Evolutionary conservation across 2,113 vertebrate genomes (phyloP), one percentile per base, ranked within the genome.

Genomic region (Sphyrna mokarran): DNA sequence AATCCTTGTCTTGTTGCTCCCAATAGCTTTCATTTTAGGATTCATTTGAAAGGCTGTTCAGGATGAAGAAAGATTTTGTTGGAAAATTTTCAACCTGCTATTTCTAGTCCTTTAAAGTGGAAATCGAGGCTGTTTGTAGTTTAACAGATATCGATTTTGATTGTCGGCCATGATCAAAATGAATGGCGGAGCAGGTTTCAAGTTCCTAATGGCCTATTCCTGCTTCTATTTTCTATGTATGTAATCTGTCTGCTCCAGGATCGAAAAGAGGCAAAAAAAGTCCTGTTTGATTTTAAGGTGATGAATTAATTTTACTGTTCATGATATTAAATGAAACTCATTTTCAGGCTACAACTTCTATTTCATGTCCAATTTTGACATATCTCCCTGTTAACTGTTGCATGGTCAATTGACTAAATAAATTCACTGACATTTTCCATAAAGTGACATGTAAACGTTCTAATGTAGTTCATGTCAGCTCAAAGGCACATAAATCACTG

Each of bases 401-500:
- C 66, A 48, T 70, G 93, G n/a, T 72, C 93, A 70, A 48, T 43
- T 43, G 66, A 70, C 37, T 48, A 70, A 94, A 69, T 94, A 72
- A 70, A 23, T 94, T 94, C 37, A 70, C 9, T 68, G 20, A 94
- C 33, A 37, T 40, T 94, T 94, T 16, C 66, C 37, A 40, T 61
- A 70, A 63, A 94, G 37, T 94, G 93, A 70, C 93, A 94, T 70
- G 37, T 70, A 94, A 94, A 90, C 87, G 61, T 63, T 90, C 29
- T 90, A 90, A 94, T 70, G 66, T 94, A 43, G 68, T 70, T 70
- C 66, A 26, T 70, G 66, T 94, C 22, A 70, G 37, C 37, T 29
- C n/a, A 70, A 94, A 43, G 66, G 37, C 37, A 48, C 66, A 48
- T 94, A 94, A 94, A 70, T 70, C 68, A 93, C 16, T 93, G 33